Base-by-base conservation (phyloP, 2,797 vertebrate genomes). In the Knipowitschia caucasica region DNA sequence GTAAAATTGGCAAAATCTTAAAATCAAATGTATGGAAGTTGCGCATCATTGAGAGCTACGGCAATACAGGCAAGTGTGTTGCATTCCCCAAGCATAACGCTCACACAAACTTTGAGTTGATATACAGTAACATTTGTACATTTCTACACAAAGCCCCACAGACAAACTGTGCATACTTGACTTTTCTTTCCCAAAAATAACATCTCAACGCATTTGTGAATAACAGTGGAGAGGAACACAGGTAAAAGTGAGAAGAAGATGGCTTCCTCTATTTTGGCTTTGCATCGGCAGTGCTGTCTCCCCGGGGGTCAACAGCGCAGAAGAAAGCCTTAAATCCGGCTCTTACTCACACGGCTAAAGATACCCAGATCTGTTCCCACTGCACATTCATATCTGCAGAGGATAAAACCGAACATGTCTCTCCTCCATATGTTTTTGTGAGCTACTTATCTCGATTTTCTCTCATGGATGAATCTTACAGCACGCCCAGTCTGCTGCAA, bases 401-500 rank as follows among this genome's bases (percentile, higher is more conserved):
- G 68, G 55, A 61, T 50, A 69, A 65, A 72, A 70, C 61, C 53
- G 50, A 73, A 59, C 45, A 42, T 20, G 39, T 69, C 54, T 70
- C 52, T 67, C 53, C 55, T 69, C 42, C 59, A 60, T 12, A 43
- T 54, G 59, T 73, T 71, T 79, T 73, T 71, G 56, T 63, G 33
- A 67, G 66, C 71, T 65, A 73, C 73, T 84, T 78, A 84, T 77
- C 76, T 82, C 65, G 71, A 84, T 82, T 81, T 75, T 26, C 43
- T 50, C 58, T 68, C 57, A 62, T 69, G 78, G 77, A 64, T 51
- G 51, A 69, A 61, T 57, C 69, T 63, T 61, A 67, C 62, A 68
- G 12, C 30, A 44, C 73, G 64, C 31, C 46, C 17, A 33, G 34
- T 53, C 55, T 45, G 35, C 53, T 68, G 59, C 54, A 40, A 46